Percentiles rank a stretch among this genome's conserved stretches.
Evolutionary conservation across 1,140 invertebrate genomes (phyloP).

Genomic region (Drosophila pallidifrons): DNA sequence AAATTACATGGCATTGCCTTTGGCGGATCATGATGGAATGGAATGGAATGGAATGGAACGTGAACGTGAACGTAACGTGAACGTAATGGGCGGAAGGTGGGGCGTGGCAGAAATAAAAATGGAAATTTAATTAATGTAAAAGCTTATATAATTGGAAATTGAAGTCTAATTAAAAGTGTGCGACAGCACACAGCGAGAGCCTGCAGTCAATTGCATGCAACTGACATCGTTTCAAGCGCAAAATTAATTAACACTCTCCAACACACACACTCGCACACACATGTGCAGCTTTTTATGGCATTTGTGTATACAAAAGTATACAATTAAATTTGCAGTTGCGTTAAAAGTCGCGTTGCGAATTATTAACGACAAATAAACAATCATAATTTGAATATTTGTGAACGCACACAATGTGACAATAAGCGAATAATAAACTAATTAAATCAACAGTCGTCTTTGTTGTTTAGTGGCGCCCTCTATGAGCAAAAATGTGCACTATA

Average conservation of each 20-base stretch:
- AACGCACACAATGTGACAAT: constrained; percentile 22
- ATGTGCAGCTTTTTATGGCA: constrained; percentile 22
- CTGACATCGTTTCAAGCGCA: constrained; percentile 73
- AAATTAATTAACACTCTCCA: constrained; percentile 80
- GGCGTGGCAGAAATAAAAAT: constrained; percentile 53
- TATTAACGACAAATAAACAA: constrained; percentile 75
- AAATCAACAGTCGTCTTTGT: constrained; percentile 67
- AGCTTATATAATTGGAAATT: constrained; percentile 75
- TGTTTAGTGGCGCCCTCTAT: constrained; percentile 34
- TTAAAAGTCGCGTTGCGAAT: constrained; percentile 66
- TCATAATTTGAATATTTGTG: constrained; percentile 66
- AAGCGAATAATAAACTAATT: constrained; percentile 79
- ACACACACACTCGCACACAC: constrained; percentile 29
- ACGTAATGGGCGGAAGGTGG: background rate
- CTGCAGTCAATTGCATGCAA: constrained; percentile 72
- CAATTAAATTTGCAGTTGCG: constrained; percentile 68
- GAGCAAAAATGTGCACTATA: constrained; percentile 54
- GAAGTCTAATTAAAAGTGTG: constrained; percentile 76
- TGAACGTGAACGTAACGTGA: background rate
- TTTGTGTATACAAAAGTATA: constrained; percentile 62
- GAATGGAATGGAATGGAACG: background rate
- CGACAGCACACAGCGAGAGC: constrained; percentile 35
- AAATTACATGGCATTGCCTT: constrained; percentile 62
- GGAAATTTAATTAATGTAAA: constrained; percentile 82
- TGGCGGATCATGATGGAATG: background rate